A percentile compares a stretch with the other conserved stretches of the same genome.
These are phyloP conservation scores for Cebus imitator DNA, from an alignment of 2,113 vertebrate species.

Conservation along the genomic window DNA sequence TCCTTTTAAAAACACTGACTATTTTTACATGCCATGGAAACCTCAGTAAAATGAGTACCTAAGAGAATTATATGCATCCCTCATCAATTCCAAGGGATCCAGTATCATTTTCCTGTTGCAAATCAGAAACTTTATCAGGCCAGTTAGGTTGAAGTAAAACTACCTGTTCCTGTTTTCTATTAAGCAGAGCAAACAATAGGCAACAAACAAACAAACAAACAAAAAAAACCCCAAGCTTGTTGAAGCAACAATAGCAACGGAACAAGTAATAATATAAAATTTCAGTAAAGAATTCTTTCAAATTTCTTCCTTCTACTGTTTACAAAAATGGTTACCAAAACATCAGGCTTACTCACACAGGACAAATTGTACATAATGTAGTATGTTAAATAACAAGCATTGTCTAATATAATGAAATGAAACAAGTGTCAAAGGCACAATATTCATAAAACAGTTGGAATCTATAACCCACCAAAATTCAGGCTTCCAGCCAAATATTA, in stretches of 20 bases:
- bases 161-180: background rate
- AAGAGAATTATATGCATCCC: background rate
- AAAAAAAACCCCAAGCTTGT: background rate
- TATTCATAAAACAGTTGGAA: constrained; percentile 26
- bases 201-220: background rate
- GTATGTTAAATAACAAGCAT: constrained; percentile 24
- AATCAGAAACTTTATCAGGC: background rate
- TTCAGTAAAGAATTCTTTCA: background rate
- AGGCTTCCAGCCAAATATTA: background rate
- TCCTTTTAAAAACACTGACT: background rate
- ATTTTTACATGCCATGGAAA: background rate
- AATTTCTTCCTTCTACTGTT: background rate
- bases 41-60: background rate
- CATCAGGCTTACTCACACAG: background rate
- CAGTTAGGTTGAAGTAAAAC: background rate
- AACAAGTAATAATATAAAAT: background rate
- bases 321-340: background rate
- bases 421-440: constrained; percentile 15
- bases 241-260: background rate
- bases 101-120: background rate
- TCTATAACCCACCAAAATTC: background rate
- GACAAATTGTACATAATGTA: background rate
- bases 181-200: background rate
- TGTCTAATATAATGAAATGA: constrained; percentile 47
- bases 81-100: background rate